Base-by-base conservation (phyloP, 2,113 vertebrate genomes). In the Ictalurus punctatus region DNA sequence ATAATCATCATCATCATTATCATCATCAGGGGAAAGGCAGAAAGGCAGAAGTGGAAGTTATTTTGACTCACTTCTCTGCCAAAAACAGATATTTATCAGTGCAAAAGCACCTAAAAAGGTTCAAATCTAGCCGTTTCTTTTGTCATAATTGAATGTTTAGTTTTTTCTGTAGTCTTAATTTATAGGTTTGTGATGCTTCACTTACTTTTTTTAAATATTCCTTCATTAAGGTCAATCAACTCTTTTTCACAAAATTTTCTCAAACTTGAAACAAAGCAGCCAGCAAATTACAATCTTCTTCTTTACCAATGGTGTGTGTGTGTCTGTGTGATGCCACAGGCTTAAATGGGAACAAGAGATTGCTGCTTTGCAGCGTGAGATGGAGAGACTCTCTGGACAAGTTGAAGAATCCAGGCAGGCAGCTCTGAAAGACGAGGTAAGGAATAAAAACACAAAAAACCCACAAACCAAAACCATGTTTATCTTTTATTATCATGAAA, bases 331-430 rank as follows among this genome's bases (percentile, higher is more conserved):
- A 10, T 86, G 6, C 12, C 4, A 13, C 92, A 97, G 97, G 93
- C 93, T 96, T 91, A 94, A 95, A 0, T 96, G 96, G 95, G 95
- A 97, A 90, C 93, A 94, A 93, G 97, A 97, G 91, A 93, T 97
- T 83, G 94, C 95, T 40, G 96, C 95, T 90, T 93, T 97, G 91
- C 96, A 83, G 27, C 59, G 67, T 8, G 91, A 89, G 81, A 86
- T 89, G 84, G 88, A 87, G 21, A 88, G 59, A 34, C 84, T 92
- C 48, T 83, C 94, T 90, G 95, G 92, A 89, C 95, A 96, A 85
- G 95, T 96, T 87, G 94, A 96, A 0, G 95, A 97, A 87, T 94
- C 96, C 91, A 96, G 92, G 83, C 94, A 91, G 65, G 58, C 65
- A 0, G 90, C 89, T 48, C 83, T 86, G 40, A 76, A 90, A 2